Evolutionary conservation across 1,140 invertebrate species (phyloP).

Genomic region (Penaeus japonicus): DNA sequence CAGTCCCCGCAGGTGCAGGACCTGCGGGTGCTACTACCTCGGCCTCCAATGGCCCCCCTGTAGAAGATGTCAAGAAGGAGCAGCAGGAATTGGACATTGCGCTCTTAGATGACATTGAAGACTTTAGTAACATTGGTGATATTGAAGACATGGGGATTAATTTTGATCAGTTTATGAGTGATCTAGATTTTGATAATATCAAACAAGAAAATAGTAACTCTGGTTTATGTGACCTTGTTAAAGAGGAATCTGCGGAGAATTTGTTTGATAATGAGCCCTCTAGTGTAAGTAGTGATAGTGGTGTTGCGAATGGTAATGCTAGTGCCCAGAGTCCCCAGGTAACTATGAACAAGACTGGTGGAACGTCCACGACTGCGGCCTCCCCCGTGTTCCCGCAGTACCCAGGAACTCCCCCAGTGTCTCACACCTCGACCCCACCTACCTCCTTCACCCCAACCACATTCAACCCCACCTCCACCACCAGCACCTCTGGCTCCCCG

Average conservation of each 20-base stretch:
- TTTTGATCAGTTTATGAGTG: slow-evolving; percentile 56
- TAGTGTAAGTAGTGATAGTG: slow-evolving; percentile 58
- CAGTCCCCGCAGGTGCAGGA: slow-evolving; percentile 14
- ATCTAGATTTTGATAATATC: slow-evolving; percentile 56
- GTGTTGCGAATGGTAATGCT: slow-evolving; percentile 54
- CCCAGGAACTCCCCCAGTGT: slow-evolving; percentile 59
- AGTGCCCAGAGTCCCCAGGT: slow-evolving; percentile 52
- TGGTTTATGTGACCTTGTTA: slow-evolving; percentile 44
- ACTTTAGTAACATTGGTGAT: slow-evolving; percentile 49
- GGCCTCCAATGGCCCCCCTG: slow-evolving; percentile 16
- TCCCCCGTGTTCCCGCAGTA: slow-evolving; percentile 60
- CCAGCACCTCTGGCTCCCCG: slow-evolving; percentile 43
- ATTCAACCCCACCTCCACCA: slow-evolving; percentile 51
- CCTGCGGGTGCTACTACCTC: slow-evolving; percentile 16
- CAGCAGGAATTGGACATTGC: slow-evolving; percentile 39
- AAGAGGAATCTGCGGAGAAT: slow-evolving; percentile 54
- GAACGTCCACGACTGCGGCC: slow-evolving; percentile 38
- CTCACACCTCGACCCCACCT: slow-evolving; percentile 59
- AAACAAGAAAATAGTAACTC: slow-evolving; percentile 54
- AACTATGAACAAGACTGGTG: slow-evolving; percentile 30
- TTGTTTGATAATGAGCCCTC: slow-evolving; percentile 55
- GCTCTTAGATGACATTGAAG: slow-evolving; percentile 44
- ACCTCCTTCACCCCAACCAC: slow-evolving; percentile 55
- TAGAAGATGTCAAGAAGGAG: slow-evolving; percentile 45
- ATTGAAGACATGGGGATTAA: slow-evolving; percentile 54